Base-by-base conservation (phyloP, 2,113 vertebrate species). In the Pterophyllum scalare region DNA sequence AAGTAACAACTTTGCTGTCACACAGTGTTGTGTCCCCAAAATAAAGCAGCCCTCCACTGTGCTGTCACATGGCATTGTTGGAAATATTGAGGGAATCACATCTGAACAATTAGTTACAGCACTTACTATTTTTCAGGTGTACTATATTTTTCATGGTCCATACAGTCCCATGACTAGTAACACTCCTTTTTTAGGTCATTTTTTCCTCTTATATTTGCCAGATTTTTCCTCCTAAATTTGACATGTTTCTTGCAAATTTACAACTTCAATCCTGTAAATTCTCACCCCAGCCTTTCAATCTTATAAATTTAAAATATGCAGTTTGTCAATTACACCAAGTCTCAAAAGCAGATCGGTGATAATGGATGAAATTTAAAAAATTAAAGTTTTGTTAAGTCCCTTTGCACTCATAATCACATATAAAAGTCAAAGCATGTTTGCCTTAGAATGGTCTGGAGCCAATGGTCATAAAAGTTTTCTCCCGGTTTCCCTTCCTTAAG, bases 331-430 rank as follows among this genome's bases (percentile, higher is more conserved):
- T 70, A 70, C 46, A 49, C 9, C 19, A 40, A 70, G 24, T 70
- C 40, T 70, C 46, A 15, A 70, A 49, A 70, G 24, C 5, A 28
- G 28, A 28, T 28, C 40, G 46, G 19, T 67, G 22, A 67, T 26
- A 46, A 46, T 46, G 4, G 14, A 43, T 43, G 15, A 65, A 3
- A 67, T 67, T 3, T 43, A 46, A 67, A 6, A 35, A 35, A 35
- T 35, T 43, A n/a, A n/a, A n/a, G n/a, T n/a, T n/a, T n/a, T n/a
- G n/a, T 46, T 3, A 17, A 67, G 0, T 67, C 0, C 64, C 5
- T 28, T 67, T 49, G n/a, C 8, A 46, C 8, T 70, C n/a, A n/a
- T n/a, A n/a, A n/a, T n/a, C n/a, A n/a, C n/a, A n/a, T n/a, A 22
- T 46, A 67, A 24, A 67, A 70, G 64, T 70, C 24, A 70, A 70